Conservation (phyloP, 2,888 invertebrate species). For the Trachelus stipa region DNA sequence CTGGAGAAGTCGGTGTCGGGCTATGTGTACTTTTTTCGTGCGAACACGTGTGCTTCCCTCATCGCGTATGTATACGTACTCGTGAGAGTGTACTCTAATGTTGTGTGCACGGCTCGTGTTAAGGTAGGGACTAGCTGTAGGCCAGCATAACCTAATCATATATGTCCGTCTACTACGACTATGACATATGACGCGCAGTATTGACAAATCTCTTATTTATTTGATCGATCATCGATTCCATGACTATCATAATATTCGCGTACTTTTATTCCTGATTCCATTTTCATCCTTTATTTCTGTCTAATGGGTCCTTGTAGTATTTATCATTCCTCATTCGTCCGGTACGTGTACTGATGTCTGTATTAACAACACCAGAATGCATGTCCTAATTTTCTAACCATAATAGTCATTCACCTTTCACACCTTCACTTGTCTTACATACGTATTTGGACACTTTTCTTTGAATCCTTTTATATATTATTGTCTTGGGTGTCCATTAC, state of each 20-base stretch:
- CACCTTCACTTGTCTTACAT: background rate
- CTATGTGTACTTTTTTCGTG: background rate
- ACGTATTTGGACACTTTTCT: background rate
- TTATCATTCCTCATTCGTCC: background rate
- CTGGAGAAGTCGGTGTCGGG: background rate
- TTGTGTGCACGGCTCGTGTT: background rate
- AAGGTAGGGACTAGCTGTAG: background rate
- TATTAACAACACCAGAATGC: background rate
- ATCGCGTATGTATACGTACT: background rate
- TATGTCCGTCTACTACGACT: conserved; percentile 29
- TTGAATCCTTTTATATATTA: background rate
- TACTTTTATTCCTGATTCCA: background rate
- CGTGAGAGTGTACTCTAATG: background rate
- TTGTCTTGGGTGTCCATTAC: background rate
- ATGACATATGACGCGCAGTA: conserved; percentile 61
- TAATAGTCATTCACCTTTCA: background rate
- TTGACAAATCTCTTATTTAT: conserved; percentile 64
- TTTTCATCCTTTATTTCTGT: conserved; percentile 5
- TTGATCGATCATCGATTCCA: conserved; percentile 29
- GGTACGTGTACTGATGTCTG: background rate
- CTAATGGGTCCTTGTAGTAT: background rate
- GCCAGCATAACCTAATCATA: conserved; percentile 45
- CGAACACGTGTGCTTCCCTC: background rate
- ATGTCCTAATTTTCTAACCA: background rate
- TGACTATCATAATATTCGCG: background rate